Evolutionary conservation across 2,888 invertebrate species (phyloP).

Genomic region (Epinotia brunnichana): DNA sequence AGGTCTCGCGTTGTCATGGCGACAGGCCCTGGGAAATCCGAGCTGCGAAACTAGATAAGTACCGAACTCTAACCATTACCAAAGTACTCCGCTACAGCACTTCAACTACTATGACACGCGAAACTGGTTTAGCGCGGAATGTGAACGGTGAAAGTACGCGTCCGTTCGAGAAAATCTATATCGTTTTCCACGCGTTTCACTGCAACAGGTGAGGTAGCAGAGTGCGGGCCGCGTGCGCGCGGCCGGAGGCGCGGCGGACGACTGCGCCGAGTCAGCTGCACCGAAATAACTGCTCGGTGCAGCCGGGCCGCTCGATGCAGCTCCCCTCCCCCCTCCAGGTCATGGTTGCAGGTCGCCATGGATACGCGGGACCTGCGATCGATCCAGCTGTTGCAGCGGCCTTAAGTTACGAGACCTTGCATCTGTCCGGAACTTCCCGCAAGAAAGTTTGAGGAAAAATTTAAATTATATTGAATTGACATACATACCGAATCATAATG

Average conservation of each 20-base stretch:
- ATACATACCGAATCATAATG: no score
- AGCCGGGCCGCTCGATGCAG: conserved; percentile 80
- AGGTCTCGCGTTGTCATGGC: conserved; percentile 50
- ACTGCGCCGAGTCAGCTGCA: conserved; percentile 76
- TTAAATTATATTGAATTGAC: not conserved
- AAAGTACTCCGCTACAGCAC: conserved; percentile 49
- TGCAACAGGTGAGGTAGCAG: conserved; percentile 68
- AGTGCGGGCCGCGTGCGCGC: conserved; percentile 71
- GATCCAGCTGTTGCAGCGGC: conserved; percentile 77
- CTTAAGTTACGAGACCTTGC: conserved; percentile 53
- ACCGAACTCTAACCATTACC: conserved; percentile 2
- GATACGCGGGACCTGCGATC: conserved; percentile 65
- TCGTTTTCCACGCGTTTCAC: conserved; percentile 81
- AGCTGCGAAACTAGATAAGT: conserved; percentile 16
- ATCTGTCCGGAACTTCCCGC: conserved; percentile 5
- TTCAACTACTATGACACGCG: conserved; percentile 59
- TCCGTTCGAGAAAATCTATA: conserved; percentile 74
- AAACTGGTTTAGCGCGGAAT: conserved; percentile 72
- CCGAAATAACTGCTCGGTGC: conserved; percentile 82
- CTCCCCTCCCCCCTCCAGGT: conserved; percentile 66
- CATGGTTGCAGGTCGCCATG: conserved; percentile 75
- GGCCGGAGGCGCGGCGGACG: conserved; percentile 71
- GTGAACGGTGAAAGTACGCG: conserved; percentile 80
- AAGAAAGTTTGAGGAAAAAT: not conserved
- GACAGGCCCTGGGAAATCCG: conserved; percentile 47